Evolutionary conservation across 2,888 invertebrate species (phyloP).

Genomic region (Oscheius sp.): DNA sequence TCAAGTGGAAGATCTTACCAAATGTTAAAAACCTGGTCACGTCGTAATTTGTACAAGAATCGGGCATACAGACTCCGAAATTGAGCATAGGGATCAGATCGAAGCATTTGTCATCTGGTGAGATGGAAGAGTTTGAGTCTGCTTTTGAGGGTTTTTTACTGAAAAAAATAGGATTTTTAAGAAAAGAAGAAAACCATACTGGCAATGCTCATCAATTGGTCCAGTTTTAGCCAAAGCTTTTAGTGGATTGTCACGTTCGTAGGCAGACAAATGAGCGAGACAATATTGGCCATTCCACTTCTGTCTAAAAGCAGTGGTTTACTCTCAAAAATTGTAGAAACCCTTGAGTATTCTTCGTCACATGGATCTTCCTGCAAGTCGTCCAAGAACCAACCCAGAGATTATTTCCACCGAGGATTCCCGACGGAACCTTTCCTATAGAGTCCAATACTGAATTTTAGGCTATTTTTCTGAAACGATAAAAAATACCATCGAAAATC

Average conservation of each 20-base stretch:
- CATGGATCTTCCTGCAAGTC: constrained; percentile 67
- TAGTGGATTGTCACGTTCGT: constrained; percentile 67
- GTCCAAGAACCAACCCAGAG: constrained; percentile 70
- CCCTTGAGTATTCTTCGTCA: constrained; percentile 66
- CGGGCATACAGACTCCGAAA: constrained; percentile 70
- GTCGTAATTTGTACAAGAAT: constrained; percentile 69
- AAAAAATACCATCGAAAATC: constrained; percentile 64
- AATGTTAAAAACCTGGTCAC: constrained; percentile 63
- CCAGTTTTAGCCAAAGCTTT: constrained; percentile 52
- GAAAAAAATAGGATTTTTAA: not conserved
- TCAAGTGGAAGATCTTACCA: constrained; percentile 39
- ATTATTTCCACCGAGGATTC: constrained; percentile 70
- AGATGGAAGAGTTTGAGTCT: too few species aligned
- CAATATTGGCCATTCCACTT: constrained; percentile 69
- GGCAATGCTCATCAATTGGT: constrained; percentile 50
- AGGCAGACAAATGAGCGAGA: constrained; percentile 65
- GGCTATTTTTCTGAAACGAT: not conserved
- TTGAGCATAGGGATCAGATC: constrained; percentile 66
- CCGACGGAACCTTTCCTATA: constrained; percentile 69
- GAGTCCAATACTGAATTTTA: constrained; percentile 65
- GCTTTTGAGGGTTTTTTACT: not conserved
- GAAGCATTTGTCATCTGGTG: constrained; percentile 67
- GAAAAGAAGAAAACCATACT: constrained; percentile 35
- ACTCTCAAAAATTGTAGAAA: constrained; percentile 17
- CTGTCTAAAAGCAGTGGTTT: constrained; percentile 47